Percentiles rank a stretch among this genome's conserved stretches.
phyloP scores from a whole-genome alignment of 2,797 vertebrate species.

The Siniperca obscura region DNA sequence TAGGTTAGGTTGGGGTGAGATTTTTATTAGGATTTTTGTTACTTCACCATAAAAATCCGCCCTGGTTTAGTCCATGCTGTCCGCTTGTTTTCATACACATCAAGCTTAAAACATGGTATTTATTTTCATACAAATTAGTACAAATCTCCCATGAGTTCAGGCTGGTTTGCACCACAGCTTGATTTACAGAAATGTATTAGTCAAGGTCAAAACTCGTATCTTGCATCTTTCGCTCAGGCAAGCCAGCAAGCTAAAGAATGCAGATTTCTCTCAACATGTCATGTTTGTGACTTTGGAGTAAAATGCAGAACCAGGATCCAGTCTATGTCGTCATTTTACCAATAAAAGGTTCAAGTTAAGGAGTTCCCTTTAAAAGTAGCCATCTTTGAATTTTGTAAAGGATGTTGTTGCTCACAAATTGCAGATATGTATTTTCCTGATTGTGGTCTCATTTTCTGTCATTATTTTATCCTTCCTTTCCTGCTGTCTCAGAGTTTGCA shows the following conservation, averaged over 20 bases:
- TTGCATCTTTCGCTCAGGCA: not conserved
- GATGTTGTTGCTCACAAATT: not conserved
- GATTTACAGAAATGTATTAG: not conserved
- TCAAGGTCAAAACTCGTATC: not conserved
- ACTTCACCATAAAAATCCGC: not conserved
- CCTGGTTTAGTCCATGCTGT: not conserved
- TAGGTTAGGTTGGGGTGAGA: not conserved
- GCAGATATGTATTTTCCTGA: not conserved
- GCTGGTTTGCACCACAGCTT: not conserved
- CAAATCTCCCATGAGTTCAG: not conserved
- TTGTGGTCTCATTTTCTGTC: not conserved
- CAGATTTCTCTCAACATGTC: not conserved
- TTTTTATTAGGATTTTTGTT: not conserved
- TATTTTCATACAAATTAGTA: not conserved
- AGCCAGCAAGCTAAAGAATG: not conserved
- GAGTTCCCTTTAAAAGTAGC: not conserved
- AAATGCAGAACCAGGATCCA: not conserved
- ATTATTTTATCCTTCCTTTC: not conserved
- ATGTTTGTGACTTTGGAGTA: not conserved
- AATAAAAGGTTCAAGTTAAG: not conserved
- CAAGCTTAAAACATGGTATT: not conserved
- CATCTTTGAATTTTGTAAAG: not conserved
- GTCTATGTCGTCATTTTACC: not conserved
- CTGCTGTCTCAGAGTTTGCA: constrained; percentile 88
- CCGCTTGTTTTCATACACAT: not conserved